Conservation (phyloP, 1,140 invertebrate species). For the Lucilia sericata region DNA sequence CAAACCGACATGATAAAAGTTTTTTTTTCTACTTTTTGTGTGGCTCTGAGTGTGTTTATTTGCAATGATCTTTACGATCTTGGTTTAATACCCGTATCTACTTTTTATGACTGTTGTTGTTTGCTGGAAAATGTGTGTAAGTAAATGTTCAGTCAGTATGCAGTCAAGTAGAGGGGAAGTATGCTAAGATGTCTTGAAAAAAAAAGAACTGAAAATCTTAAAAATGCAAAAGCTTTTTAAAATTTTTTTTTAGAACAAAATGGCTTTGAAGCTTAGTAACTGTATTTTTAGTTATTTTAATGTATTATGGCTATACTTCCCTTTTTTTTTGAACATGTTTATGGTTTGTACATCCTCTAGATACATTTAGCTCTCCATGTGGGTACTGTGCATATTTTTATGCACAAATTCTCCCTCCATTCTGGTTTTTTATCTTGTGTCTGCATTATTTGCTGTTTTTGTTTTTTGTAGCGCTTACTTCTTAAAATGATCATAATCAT, state of each 20-base stretch:
- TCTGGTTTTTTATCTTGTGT: conserved; percentile 7
- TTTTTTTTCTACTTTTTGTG: not conserved
- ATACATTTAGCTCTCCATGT: conserved; percentile 19
- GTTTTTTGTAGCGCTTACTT: not conserved
- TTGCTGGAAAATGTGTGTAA: not conserved
- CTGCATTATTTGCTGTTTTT: not conserved
- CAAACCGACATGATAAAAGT: not conserved
- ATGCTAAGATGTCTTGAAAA: not conserved
- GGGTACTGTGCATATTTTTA: conserved; percentile 23
- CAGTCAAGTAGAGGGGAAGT: not conserved
- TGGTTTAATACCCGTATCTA: conserved; percentile 4
- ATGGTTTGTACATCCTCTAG: not conserved
- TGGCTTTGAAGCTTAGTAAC: no score
- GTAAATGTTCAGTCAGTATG: not conserved
- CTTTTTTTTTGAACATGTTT: not conserved
- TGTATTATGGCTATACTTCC: not conserved
- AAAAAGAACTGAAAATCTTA: no score
- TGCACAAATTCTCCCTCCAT: conserved; percentile 24
- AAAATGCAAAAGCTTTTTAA: no score
- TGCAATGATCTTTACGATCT: conserved; percentile 25
- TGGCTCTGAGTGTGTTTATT: not conserved
- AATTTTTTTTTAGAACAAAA: no score
- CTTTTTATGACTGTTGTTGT: conserved; percentile 3
- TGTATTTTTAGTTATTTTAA: no score
- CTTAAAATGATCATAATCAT: conserved; percentile 19